Evolutionary conservation across 2,797 vertebrate species (phyloP).

Genomic region (Lithobates sylvaticus): DNA sequence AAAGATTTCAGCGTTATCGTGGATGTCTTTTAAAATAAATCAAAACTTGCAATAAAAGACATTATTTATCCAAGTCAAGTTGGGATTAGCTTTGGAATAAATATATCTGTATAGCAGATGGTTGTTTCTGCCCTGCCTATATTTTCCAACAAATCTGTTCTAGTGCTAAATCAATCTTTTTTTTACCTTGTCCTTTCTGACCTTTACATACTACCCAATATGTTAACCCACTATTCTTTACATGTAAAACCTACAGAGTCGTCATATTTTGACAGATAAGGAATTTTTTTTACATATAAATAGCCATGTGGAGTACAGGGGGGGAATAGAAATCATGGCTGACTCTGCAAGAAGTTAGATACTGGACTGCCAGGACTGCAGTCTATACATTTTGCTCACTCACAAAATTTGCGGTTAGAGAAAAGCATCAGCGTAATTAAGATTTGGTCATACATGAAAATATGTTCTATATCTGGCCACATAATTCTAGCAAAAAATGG

Average conservation of each 20-base stretch:
- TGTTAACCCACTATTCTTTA: not conserved
- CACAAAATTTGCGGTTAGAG: too few relatives aligned
- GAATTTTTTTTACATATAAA: not conserved
- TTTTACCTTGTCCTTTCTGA: constrained; percentile 9
- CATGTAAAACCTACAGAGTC: not conserved
- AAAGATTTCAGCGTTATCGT: constrained; percentile 4
- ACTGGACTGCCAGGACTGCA: not conserved
- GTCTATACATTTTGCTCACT: not conserved
- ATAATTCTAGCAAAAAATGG: not conserved
- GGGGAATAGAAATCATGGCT: not conserved
- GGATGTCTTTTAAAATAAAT: constrained; percentile 15
- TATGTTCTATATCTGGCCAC: too few relatives aligned
- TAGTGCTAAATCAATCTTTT: not conserved
- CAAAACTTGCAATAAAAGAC: not conserved
- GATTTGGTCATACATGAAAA: not conserved
- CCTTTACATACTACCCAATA: not conserved
- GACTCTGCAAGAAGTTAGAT: too few relatives aligned
- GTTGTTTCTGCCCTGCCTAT: not conserved
- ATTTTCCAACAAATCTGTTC: constrained; percentile 6
- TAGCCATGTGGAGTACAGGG: too few relatives aligned
- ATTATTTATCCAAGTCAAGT: not conserved
- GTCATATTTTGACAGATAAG: not conserved
- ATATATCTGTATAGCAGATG: not conserved
- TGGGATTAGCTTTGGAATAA: not conserved
- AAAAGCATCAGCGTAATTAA: not conserved